Evolutionary conservation across 92 coral and sea anemone genomes (phyloP).

Genomic region (Actinernus sp.): DNA sequence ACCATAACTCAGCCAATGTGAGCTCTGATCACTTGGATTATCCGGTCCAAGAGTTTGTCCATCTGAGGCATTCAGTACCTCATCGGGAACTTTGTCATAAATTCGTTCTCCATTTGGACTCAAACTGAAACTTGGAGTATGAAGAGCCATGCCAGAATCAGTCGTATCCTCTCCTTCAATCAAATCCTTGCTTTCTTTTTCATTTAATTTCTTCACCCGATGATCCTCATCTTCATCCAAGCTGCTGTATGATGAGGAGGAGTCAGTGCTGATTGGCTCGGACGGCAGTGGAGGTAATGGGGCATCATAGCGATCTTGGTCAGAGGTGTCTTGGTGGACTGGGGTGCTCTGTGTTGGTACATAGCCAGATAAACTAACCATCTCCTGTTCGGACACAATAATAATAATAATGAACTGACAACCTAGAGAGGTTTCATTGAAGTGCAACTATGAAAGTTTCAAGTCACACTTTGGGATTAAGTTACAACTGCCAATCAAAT

Average conservation of each 20-base stretch:
- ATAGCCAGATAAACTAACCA: constrained; percentile 42
- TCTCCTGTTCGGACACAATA: constrained; percentile 27
- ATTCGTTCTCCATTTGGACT: not conserved
- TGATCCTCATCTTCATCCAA: constrained; percentile 82
- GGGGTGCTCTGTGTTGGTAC: constrained; percentile 46
- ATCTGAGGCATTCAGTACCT: not conserved
- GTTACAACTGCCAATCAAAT: no score
- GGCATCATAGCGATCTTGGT: constrained; percentile 77
- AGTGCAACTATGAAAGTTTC: no score
- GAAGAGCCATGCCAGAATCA: not conserved
- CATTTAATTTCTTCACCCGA: constrained; percentile 8
- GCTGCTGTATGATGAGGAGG: constrained; percentile 85
- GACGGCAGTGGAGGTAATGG: constrained; percentile 94
- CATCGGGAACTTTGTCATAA: not conserved
- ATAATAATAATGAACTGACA: no score
- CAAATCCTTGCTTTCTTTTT: not conserved
- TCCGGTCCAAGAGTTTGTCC: constrained; percentile 26
- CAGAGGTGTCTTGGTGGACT: not conserved
- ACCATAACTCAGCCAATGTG: constrained; percentile 67
- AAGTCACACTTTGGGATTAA: no score
- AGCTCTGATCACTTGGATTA: constrained; percentile 86
- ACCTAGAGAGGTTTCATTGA: no score
- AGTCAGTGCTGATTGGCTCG: constrained; percentile 31
- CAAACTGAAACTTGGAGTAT: not conserved
- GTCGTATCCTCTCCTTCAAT: not conserved